Conservation (phyloP, 2,888 invertebrate genomes). For the Parnassius smintheus region DNA sequence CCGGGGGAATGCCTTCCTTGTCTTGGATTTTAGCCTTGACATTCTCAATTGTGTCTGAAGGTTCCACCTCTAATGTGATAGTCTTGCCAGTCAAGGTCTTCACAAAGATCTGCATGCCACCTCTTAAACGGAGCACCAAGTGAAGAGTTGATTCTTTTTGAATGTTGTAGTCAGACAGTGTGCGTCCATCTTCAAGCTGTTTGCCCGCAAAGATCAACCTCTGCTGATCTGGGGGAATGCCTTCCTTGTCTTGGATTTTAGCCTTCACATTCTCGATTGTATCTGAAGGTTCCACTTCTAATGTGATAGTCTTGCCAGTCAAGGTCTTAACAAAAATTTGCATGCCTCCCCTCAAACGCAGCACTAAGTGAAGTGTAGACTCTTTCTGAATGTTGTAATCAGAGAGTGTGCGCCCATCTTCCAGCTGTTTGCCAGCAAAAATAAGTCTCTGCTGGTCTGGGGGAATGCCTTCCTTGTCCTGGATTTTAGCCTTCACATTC, state of each 20-base stretch:
- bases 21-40: conserved; percentile 33
- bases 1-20: conserved; percentile 33
- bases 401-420: conserved; percentile 91
- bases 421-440: conserved; percentile 64
- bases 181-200: conserved; percentile 21
- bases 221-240: conserved; percentile 23
- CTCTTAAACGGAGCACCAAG: conserved; percentile 21
- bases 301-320: conserved; percentile 21
- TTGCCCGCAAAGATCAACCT: conserved; percentile 22
- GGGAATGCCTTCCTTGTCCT: conserved; percentile 23
- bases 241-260: conserved; percentile 22
- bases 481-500: conserved; percentile 21
- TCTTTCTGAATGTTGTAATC: conserved; percentile 90
- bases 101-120: conserved; percentile 2
- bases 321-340: conserved; percentile 23
- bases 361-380: conserved; percentile 85
- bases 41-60: conserved; percentile 32
- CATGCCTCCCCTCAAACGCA: conserved; percentile 15
- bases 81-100: conserved; percentile 29
- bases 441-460: conserved; percentile 23
- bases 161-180: conserved; percentile 22
- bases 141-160: conserved; percentile 25
- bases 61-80: conserved; percentile 31
- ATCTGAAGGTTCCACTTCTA: conserved; percentile 17
- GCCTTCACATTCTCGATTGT: conserved; percentile 24